phyloP scores from a whole-genome alignment of 2,797 vertebrate species.

The Mycteria americana region DNA sequence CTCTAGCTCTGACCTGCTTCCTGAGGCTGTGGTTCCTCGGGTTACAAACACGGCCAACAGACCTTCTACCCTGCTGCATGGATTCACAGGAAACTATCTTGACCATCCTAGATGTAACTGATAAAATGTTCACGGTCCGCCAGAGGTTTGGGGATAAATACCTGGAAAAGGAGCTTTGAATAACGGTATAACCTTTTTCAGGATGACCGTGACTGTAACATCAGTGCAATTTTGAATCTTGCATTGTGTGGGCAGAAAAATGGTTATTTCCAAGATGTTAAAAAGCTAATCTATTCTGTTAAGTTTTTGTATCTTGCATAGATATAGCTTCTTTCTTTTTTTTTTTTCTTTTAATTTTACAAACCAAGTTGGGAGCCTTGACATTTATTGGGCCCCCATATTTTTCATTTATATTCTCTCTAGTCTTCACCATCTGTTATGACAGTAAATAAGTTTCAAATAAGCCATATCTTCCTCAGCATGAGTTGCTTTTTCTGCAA shows the following conservation, averaged over 20 bases:
- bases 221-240: conserved; percentile 32
- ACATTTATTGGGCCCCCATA: conserved; percentile 72
- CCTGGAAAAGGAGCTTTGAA: background rate
- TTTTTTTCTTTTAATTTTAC: conserved; percentile 53
- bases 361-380: conserved; percentile 64
- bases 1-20: background rate
- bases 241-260: conserved; percentile 34
- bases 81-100: background rate
- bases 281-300: conserved; percentile 61
- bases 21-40: background rate
- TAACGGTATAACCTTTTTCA: background rate
- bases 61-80: background rate
- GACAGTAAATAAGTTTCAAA: conserved; percentile 71
- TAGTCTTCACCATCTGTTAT: conserved; percentile 71
- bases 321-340: conserved; percentile 30
- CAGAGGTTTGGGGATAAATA: background rate
- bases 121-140: background rate
- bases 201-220: background rate
- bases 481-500: conserved; percentile 69
- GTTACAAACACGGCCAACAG: background rate
- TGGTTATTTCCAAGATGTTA: conserved; percentile 57
- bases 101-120: background rate
- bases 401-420: conserved; percentile 73
- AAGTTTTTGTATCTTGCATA: conserved; percentile 56
- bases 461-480: conserved; percentile 70